Conservation (phyloP, 2,113 vertebrate genomes). For the Mobula birostris region DNA sequence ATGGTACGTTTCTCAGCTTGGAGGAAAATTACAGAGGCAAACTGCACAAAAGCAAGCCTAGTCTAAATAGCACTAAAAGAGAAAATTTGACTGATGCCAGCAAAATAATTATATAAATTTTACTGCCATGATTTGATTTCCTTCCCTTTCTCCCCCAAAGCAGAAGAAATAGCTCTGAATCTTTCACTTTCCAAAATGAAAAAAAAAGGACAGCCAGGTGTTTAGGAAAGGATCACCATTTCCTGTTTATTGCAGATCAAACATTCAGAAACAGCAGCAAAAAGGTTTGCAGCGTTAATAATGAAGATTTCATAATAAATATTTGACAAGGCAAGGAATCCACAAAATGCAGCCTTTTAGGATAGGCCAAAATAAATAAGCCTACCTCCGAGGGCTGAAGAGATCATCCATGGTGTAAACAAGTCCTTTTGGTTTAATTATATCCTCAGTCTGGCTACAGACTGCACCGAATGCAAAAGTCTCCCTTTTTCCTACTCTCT, state of each 20-base stretch:
- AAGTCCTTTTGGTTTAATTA: conserved; percentile 57
- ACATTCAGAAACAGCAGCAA: conserved; percentile 22
- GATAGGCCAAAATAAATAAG: conserved; percentile 55
- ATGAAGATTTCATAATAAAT: conserved; percentile 47
- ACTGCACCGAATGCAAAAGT: conserved; percentile 50
- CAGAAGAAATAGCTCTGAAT: conserved; percentile 21
- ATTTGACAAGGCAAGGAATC: conserved; percentile 44
- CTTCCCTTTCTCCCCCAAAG: background rate
- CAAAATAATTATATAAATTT: background rate
- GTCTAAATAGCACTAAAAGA: background rate
- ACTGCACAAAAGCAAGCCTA: background rate
- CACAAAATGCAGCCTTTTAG: conserved; percentile 45
- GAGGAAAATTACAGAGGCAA: background rate
- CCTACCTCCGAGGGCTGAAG: conserved; percentile 93
- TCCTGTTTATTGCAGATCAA: conserved; percentile 11
- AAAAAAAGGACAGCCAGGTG: background rate
- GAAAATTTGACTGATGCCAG: background rate
- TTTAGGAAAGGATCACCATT: conserved; percentile 31
- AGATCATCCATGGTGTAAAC: conserved; percentile 86
- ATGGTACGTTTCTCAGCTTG: background rate
- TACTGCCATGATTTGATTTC: background rate
- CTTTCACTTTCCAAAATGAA: conserved; percentile 9
- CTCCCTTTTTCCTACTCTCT: conserved; percentile 67
- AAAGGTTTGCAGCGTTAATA: conserved; percentile 32
- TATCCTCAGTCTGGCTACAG: conserved; percentile 46